A percentile compares a stretch with the other conserved stretches of the same genome.
These are phyloP conservation scores for Platysternon megacephalum DNA, from an alignment of 2,113 vertebrate species.

Conservation along the genomic window DNA sequence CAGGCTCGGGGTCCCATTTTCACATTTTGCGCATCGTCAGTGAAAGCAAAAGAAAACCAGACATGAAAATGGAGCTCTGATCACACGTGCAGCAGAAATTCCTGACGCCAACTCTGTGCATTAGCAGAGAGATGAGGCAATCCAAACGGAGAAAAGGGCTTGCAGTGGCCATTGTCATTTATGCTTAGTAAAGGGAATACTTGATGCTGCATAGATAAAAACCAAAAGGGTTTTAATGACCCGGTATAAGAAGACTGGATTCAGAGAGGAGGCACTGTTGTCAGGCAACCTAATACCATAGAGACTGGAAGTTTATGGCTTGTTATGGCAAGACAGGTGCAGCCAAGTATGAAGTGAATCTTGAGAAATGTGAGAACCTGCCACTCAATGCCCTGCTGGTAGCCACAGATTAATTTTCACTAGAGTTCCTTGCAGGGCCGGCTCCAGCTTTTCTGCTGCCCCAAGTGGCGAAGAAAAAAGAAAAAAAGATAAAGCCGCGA, in stretches of 20 bases:
- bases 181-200: neutral
- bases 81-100: neutral
- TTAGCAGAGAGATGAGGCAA: neutral
- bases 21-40: accelerated
- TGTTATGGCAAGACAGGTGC: neutral
- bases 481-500: too few species aligned
- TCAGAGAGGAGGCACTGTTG: neutral
- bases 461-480: too few species aligned
- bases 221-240: neutral
- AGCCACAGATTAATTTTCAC: neutral
- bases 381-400: neutral
- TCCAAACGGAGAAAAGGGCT: neutral
- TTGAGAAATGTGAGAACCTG: slow-evolving; percentile 16
- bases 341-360: neutral
- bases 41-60: neutral
- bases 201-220: neutral
- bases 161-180: neutral
- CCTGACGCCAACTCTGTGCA: neutral
- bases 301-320: accelerated
- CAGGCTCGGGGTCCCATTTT: neutral
- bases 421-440: neutral
- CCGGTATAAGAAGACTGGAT: neutral
- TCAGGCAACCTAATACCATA: neutral
- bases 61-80: neutral
- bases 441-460: too few species aligned